Evolutionary conservation across 2,797 vertebrate species (phyloP), one percentile per base, ranked within the genome.

Genomic region (Mustela erminea): DNA sequence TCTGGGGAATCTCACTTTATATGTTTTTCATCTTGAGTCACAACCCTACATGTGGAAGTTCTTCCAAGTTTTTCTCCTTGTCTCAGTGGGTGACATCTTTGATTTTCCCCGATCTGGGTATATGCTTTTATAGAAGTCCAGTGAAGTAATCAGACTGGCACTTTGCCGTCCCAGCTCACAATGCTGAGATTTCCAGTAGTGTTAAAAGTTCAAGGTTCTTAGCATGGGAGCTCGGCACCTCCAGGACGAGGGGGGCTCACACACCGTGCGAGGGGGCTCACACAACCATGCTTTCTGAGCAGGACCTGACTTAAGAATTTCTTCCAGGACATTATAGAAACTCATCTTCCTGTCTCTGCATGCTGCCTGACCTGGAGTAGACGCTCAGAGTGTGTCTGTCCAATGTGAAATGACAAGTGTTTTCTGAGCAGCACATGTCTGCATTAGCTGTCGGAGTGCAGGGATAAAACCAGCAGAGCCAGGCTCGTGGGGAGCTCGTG

Each of bases 401-500:
- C 56, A 3, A 5, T 1, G 0, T 3, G 20, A 13, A 20, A 0
- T 14, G 18, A 32, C 54, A 21, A 4, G 7, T 5, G 11, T 29
- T 17, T 25, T 10, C 64, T 27, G 21, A 74, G 89, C 2, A 10
- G 54, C 12, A 0, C 13, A 7, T 5, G 3, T 18, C 32, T 54
- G 3, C 11, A 2, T 7, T 25, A n/a, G 46, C 43, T 18, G 25
- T 32, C 14, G 11, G 58, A 70, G 35, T 49, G 15, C 8, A 3
- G 29, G 3, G 8, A 38, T 11, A 54, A 38, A 38, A n/a, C 3
- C 17, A 43, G 49, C 41, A 32, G 29, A 46, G 7, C 35, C 56
- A 0, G n/a, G 23, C 38, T 56, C 12, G 0, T 3, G 0, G 3
- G 49, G 20, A 13, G 41, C 25, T 27, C 7, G 2, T 4, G 35